Conservation (phyloP, 2,888 invertebrate species). For the Desoria tigrina region DNA sequence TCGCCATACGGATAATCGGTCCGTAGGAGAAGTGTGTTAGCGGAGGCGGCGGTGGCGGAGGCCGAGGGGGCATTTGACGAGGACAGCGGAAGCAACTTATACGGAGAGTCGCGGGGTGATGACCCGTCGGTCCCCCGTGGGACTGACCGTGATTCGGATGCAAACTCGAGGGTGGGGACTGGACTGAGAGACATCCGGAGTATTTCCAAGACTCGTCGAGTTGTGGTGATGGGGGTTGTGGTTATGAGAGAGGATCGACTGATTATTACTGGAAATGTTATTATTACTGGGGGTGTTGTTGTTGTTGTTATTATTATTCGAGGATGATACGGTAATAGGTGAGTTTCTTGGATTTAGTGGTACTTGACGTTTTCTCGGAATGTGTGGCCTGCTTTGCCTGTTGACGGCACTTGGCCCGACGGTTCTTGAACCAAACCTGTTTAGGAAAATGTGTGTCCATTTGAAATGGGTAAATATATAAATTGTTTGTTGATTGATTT, state of each 20-base stretch:
- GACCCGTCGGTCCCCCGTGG: conserved; percentile 50
- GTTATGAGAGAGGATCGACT: conserved; percentile 23
- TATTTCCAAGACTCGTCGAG: conserved; percentile 46
- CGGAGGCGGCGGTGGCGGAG: conserved; percentile 23
- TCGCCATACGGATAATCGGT: too few relatives aligned
- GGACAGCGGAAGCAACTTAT: conserved; percentile 51
- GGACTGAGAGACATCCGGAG: conserved; percentile 53
- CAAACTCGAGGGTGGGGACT: conserved; percentile 54
- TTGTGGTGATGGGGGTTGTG: conserved; percentile 36
- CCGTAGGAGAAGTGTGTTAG: conserved; percentile 7
- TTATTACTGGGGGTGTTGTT: conserved; percentile 24
- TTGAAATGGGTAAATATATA: too few relatives aligned
- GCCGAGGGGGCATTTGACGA: conserved; percentile 51
- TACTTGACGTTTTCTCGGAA: conserved; percentile 48
- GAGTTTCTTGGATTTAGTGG: conserved; percentile 48
- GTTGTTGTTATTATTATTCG: conserved; percentile 39
- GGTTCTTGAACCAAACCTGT: conserved; percentile 98
- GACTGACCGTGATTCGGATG: conserved; percentile 57
- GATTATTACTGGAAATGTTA: conserved; percentile 26
- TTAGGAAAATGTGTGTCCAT: too few relatives aligned
- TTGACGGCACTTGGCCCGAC: conserved; percentile 93
- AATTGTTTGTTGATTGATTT: too few relatives aligned
- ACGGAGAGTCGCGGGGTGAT: conserved; percentile 49
- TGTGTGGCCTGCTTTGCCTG: conserved; percentile 69
- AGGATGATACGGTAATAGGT: conserved; percentile 25